Conservation (phyloP, 2,797 vertebrate species). For the Pachyuromys duprasi region DNA sequence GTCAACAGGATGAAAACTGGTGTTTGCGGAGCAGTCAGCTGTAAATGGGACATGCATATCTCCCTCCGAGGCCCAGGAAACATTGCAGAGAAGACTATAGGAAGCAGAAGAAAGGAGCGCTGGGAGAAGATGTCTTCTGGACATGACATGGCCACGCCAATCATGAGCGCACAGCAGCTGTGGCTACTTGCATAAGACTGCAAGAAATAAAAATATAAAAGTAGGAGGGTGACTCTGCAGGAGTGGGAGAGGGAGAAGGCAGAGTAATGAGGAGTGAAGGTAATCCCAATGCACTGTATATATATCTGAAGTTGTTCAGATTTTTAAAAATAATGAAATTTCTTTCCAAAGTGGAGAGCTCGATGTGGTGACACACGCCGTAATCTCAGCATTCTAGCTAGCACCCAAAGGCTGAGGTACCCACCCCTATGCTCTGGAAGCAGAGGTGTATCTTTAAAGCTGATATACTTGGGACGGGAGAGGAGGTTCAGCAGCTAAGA, state of each 20-base stretch:
- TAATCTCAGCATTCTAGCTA: neutral
- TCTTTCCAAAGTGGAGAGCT: neutral
- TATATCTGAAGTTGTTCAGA: neutral
- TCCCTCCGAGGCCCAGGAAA: neutral
- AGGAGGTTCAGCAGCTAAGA: neutral
- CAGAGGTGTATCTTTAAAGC: constrained; percentile 37
- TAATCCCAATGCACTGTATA: neutral
- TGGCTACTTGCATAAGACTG: neutral
- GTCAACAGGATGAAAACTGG: neutral
- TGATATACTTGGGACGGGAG: neutral
- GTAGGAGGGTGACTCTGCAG: neutral
- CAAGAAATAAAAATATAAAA: neutral
- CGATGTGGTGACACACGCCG: too few species aligned
- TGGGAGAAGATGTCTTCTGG: neutral
- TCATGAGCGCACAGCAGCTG: neutral
- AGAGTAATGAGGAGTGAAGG: neutral
- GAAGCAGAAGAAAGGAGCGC: neutral
- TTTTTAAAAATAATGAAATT: neutral
- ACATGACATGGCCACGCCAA: neutral
- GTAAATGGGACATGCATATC: neutral
- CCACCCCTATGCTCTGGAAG: neutral
- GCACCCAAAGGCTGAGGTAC: neutral
- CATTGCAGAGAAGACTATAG: neutral
- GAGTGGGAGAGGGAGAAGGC: neutral
- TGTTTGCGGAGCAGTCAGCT: neutral